Base-by-base conservation (phyloP, 1,140 invertebrate species). In the Diprion similis region DNA sequence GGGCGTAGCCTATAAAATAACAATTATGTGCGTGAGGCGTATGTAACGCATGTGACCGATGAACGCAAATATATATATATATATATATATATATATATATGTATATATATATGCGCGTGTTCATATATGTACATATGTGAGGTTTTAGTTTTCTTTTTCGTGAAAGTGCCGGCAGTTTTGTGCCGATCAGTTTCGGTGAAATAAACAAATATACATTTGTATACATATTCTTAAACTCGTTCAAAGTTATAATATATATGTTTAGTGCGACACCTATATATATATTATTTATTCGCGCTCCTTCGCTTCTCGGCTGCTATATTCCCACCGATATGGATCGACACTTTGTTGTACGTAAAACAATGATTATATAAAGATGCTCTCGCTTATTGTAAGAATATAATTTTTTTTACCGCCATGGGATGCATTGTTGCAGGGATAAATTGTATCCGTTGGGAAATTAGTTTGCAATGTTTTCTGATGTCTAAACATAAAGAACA, bases 251-350 rank as follows among this genome's bases (percentile, higher is more conserved):
- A 37, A 37, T 37, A 37, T 59, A 59, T 59, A 17, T 9, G 51
- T 59, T 59, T 8, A 59, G 11, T 59, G n/a, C 6, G 51, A 59
- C 51, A 59, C 11, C 51, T 59, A 59, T 15, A 37, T 37, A 6
- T 37, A 37, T 37, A 6, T 37, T 37, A 37, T 37, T 37, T 37
- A 37, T 37, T 37, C 24, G 24, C 24, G 24, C 6, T 37, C 24
- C 24, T 15, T 9, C 51, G n/a, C 9, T 59, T 59, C 11, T 37
- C 24, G 24, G 24, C 24, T 8, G 51, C 51, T 59, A 59, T 59
- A 13, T 59, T 59, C 51, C 51, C 51, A 59, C 51, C 51, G 51
- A 59, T 17, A 59, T 59, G 51, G 51, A 59, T 59, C 51, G 51
- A 59, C 51, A 59, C 51, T 59, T 59, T 59, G 51, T 59, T 15